A percentile compares a stretch with the other conserved stretches of the same genome.
phyloP scores from a whole-genome alignment of 1,140 invertebrate genomes.

The Caenorhabditis latens region DNA sequence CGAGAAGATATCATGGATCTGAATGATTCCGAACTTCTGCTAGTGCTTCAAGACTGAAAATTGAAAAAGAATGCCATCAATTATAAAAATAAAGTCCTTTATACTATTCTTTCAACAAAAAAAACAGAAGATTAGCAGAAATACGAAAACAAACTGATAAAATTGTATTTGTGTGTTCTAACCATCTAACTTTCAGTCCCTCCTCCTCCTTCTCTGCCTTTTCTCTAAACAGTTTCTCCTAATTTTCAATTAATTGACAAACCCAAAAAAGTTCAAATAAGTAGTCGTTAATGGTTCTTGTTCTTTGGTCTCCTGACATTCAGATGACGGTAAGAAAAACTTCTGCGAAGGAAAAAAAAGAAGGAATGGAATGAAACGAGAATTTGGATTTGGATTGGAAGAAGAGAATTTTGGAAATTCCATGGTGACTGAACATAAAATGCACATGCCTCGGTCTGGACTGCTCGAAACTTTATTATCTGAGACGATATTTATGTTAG shows the following conservation, averaged over 20 bases:
- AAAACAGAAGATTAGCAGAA: conserved; percentile 7
- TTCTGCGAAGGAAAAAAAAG: background rate
- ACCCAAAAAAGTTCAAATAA: conserved; percentile 14
- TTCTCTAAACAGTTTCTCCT: background rate
- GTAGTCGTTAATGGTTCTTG: conserved; percentile 16
- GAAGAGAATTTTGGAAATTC: background rate
- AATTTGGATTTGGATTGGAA: background rate
- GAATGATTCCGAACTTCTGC: no score
- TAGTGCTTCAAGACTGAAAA: no score
- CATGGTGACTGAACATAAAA: no score
- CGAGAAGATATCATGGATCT: no score
- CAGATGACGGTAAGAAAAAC: background rate
- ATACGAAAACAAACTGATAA: conserved; percentile 37
- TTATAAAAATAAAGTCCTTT: background rate
- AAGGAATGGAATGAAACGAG: background rate
- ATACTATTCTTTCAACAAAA: background rate
- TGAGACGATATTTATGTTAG: no score
- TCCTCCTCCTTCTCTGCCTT: background rate
- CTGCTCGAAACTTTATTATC: no score
- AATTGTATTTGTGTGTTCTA: background rate
- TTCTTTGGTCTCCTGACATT: conserved; percentile 1
- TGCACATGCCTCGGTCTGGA: no score
- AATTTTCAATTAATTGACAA: background rate
- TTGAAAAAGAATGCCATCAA: background rate
- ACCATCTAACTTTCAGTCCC: background rate